These are phyloP conservation scores for Torymus aiolomorphi DNA, from an alignment of 2,888 invertebrate species.

Conservation along the genomic window DNA sequence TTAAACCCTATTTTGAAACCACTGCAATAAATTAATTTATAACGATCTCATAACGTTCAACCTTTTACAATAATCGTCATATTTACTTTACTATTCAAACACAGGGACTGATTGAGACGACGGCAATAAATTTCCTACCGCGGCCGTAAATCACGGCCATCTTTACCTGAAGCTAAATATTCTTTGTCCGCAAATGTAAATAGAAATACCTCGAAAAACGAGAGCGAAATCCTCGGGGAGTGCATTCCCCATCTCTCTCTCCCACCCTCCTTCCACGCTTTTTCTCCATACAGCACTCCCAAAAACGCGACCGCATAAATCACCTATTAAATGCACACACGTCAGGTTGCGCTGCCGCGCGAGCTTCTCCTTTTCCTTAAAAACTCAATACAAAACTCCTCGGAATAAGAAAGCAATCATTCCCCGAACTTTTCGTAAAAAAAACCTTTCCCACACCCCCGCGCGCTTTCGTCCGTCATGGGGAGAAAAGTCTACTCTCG, in stretches of 20 bases:
- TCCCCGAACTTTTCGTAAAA: conserved; percentile 50
- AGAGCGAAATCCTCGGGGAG: conserved; percentile 41
- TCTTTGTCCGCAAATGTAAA: conserved; percentile 47
- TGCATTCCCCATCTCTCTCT: conserved; percentile 10
- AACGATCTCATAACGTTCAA: no score
- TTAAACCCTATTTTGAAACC: no score
- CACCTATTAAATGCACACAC: conserved; percentile 44
- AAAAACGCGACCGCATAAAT: conserved; percentile 49
- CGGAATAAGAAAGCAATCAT: conserved; percentile 62
- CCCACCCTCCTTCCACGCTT: not conserved
- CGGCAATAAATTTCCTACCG: conserved; percentile 13
- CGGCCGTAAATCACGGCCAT: conserved; percentile 39
- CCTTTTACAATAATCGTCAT: not conserved
- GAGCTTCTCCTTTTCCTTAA: conserved; percentile 16
- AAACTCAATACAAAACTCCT: conserved; percentile 50
- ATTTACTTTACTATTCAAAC: conserved; percentile 27
- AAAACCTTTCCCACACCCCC: conserved; percentile 9
- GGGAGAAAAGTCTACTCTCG: conserved; percentile 45
- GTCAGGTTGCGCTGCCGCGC: not conserved
- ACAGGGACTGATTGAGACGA: conserved; percentile 30
- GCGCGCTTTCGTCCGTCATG: conserved; percentile 66
- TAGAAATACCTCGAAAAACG: conserved; percentile 28
- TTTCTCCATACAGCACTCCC: not conserved
- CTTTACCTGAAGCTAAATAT: conserved; percentile 32
- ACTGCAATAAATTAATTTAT: no score